phyloP scores from a whole-genome alignment of 2,888 invertebrate genomes.

The Lepeophtheirus nordmannii region DNA sequence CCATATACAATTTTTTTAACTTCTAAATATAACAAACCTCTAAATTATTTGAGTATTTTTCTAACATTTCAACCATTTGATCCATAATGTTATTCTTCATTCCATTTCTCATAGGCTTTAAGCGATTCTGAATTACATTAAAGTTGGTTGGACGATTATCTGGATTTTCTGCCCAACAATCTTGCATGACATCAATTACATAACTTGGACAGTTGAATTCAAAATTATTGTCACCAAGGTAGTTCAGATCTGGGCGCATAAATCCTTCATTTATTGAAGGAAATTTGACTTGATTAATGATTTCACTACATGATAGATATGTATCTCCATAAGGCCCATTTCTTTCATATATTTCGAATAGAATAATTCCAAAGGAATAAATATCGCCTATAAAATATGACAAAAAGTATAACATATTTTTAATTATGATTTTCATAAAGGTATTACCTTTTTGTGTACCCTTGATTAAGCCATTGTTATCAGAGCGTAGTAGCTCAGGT shows the following conservation, averaged over 20 bases:
- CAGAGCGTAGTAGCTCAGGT: constrained; percentile 52
- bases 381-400: constrained; percentile 40
- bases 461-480: constrained; percentile 35
- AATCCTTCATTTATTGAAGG: neutral
- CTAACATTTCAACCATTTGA: constrained; percentile 78
- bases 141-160: constrained; percentile 59
- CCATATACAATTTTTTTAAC: neutral
- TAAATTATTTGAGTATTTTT: constrained; percentile 71
- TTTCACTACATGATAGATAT: neutral
- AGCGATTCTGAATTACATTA: constrained; percentile 51
- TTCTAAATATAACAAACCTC: constrained; percentile 39
- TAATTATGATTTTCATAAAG: neutral
- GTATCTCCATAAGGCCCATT: constrained; percentile 63
- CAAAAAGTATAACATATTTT: neutral
- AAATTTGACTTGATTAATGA: constrained; percentile 18
- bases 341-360: constrained; percentile 66
- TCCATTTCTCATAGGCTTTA: constrained; percentile 69
- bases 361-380: constrained; percentile 64
- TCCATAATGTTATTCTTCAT: constrained; percentile 72
- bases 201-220: constrained; percentile 7
- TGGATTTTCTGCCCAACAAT: constrained; percentile 67
- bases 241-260: constrained; percentile 19
- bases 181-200: constrained; percentile 42
- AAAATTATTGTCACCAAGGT: constrained; percentile 3
- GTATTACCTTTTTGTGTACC: constrained; percentile 59